Evolutionary conservation across 2,888 invertebrate species (phyloP), one percentile per base, ranked within the genome.

Genomic region (Agrotis exclamationis): DNA sequence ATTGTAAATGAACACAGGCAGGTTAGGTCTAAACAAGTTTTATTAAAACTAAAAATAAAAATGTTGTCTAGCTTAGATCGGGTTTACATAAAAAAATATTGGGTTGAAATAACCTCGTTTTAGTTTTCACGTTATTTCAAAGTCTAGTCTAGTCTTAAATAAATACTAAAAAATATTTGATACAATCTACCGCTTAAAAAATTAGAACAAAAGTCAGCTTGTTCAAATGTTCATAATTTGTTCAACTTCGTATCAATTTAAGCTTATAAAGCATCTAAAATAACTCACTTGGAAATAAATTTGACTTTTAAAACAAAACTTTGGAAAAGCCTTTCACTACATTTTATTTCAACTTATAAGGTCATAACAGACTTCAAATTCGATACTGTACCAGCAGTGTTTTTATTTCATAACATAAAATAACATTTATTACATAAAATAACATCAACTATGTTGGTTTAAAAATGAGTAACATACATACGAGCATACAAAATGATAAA

Each of bases 171-270:
- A 58, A 63, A 44, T 33, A 69, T 58, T 62, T 58, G 18, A 48
- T 57, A 51, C 11, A 56, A 56, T 51, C 16, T 45, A 24, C 18
- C 53, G 13, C 14, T 59, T 28, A 14, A 9, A 14, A 44, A 57
- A 20, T 57, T 63, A 47, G 13, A 76, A 57, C 76, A 44, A 51
- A 51, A 76, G 51, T 76, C 44, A 33, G 48, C 44, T 53, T 39
- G 33, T 74, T 33, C 14, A 64, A 74, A 57, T 60, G 24, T 60
- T 70, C 57, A 39, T 50, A 50, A 63, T 39, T 63, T 50, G 58
- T 70, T 63, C 33, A 28, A 60, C 14, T 70, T 75, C 9, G 16
- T 65, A 56, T 50, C 18, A 62, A 62, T 53, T 77, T 53, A 54
- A 70, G 11, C 68, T 20, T 51, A 57, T 56, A 47, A 18, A 62